Conservation (phyloP, 2,888 invertebrate species). For the Helobdella robusta region DNA sequence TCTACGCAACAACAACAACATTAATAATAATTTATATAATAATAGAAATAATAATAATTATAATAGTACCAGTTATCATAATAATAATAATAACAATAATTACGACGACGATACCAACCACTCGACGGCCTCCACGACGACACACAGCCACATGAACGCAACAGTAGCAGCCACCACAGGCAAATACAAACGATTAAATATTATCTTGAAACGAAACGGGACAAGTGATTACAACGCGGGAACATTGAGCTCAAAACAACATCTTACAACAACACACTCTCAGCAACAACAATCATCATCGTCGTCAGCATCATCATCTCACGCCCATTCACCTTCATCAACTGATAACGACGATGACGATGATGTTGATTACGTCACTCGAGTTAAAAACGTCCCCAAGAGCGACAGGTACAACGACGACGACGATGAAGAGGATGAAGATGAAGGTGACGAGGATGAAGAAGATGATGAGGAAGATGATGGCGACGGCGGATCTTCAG, state of each 20-base stretch:
- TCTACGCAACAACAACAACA: not conserved
- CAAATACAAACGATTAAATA: not conserved
- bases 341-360: not conserved
- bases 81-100: not conserved
- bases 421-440: conserved; percentile 30
- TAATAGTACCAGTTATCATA: not conserved
- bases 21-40: not conserved
- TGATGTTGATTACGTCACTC: not conserved
- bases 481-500: conserved; percentile 5
- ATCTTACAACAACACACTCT: too few relatives aligned
- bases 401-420: not conserved
- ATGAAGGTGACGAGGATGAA: conserved; percentile 7
- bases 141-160: not conserved
- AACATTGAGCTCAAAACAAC: too few relatives aligned
- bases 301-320: not conserved
- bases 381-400: not conserved
- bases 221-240: not conserved
- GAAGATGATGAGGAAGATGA: conserved; percentile 17
- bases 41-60: not conserved
- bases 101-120: not conserved
- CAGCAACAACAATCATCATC: not conserved
- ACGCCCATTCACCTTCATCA: not conserved
- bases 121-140: not conserved
- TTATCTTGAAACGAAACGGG: too few relatives aligned
- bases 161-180: not conserved